These are phyloP conservation scores for Amblyteles armatorius DNA, from an alignment of 2,888 invertebrate genomes.

Conservation along the genomic window DNA sequence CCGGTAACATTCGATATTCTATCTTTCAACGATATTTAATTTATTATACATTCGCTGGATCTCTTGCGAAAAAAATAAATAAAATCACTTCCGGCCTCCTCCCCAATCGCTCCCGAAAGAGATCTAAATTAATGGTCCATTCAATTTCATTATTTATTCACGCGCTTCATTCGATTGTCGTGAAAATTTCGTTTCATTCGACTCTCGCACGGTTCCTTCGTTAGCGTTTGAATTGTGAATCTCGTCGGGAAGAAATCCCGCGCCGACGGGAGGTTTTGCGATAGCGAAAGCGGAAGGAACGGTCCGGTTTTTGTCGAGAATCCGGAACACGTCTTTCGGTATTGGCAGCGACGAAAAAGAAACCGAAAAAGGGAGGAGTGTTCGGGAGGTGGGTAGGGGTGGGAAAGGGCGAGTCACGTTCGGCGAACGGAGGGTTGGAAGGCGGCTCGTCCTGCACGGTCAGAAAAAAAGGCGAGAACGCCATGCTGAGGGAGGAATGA, in stretches of 20 bases:
- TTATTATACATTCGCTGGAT: background rate
- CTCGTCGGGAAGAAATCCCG: constrained; percentile 45
- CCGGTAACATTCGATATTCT: constrained; percentile 17
- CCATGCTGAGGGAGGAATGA: constrained; percentile 52
- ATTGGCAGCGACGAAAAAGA: constrained; percentile 46
- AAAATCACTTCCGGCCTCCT: background rate
- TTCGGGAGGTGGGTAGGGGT: background rate
- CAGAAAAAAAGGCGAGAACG: constrained; percentile 54
- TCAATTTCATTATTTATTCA: background rate
- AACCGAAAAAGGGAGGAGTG: constrained; percentile 23
- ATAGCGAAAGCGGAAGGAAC: constrained; percentile 48
- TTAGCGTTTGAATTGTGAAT: constrained; percentile 63
- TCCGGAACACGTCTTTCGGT: constrained; percentile 67
- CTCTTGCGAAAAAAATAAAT: background rate
- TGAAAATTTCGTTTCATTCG: background rate
- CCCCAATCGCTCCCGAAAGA: background rate
- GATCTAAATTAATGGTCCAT: background rate
- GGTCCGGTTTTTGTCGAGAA: constrained; percentile 48
- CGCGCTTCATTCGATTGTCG: background rate
- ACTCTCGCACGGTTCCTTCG: constrained; percentile 37
- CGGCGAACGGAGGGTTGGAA: background rate
- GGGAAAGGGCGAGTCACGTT: constrained; percentile 49
- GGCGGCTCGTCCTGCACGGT: constrained; percentile 45
- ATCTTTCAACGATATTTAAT: background rate
- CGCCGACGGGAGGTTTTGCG: constrained; percentile 11